Evolutionary conservation across 2,797 vertebrate genomes (phyloP).

Genomic region (Aplochiton taeniatus): DNA sequence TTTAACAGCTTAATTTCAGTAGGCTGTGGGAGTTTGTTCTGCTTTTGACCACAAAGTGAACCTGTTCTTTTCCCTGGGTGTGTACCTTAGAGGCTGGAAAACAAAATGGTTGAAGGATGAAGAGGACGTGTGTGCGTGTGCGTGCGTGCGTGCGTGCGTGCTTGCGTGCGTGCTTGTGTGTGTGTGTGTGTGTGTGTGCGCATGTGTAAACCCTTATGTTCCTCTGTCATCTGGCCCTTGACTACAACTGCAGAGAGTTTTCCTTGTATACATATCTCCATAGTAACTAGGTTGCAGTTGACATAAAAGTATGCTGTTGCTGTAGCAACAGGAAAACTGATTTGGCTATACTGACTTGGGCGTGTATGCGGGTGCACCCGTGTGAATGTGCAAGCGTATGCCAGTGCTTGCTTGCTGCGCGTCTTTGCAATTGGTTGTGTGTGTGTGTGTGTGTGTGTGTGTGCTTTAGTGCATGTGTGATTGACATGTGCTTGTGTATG

Average conservation of each 20-base stretch:
- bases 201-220: conserved; percentile 58
- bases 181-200: conserved; percentile 17
- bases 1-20: background rate
- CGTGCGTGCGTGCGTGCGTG: conserved; percentile 10
- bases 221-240: conserved; percentile 90
- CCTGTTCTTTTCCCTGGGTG: conserved; percentile 47
- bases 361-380: conserved; percentile 33
- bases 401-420: no score
- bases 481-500: background rate
- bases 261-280: conserved; percentile 92
- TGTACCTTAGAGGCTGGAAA: conserved; percentile 44
- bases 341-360: conserved; percentile 76
- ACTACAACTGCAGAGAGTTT: conserved; percentile 86
- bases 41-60: conserved; percentile 24
- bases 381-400: conserved; percentile 11
- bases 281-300: conserved; percentile 92
- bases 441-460: conserved; percentile 2
- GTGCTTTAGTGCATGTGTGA: conserved; percentile 5
- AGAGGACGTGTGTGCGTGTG: conserved; percentile 20
- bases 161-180: conserved; percentile 22
- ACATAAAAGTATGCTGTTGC: conserved; percentile 97
- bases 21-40: background rate
- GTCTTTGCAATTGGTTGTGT: conserved; percentile 1
- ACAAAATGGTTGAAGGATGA: conserved; percentile 43
- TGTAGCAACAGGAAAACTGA: conserved; percentile 92